Evolutionary conservation across 2,113 vertebrate genomes (phyloP).

Genomic region (Micronisus gabar): DNA sequence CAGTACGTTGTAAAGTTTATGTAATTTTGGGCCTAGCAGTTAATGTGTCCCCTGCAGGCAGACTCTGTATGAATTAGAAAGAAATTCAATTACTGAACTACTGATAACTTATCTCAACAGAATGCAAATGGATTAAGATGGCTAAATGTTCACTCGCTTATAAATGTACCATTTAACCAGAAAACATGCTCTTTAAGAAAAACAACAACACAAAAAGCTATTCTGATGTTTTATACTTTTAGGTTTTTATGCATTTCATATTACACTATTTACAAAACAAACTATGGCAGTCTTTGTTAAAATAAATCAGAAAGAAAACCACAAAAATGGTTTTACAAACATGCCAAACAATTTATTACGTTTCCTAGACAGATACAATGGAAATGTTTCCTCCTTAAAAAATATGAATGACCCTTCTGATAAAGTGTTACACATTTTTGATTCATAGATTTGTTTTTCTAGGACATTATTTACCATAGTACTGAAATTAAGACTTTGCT

Average conservation of each 20-base stretch:
- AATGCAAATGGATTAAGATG: slow-evolving; percentile 70
- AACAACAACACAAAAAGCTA: background rate
- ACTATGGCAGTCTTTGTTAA: background rate
- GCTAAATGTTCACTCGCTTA: slow-evolving; percentile 37
- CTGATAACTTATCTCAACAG: slow-evolving; percentile 71
- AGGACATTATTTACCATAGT: background rate
- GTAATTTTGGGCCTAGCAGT: slow-evolving; percentile 61
- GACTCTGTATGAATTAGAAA: slow-evolving; percentile 65
- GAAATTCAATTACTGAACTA: slow-evolving; percentile 74
- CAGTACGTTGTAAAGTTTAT: slow-evolving; percentile 53
- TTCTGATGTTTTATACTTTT: background rate
- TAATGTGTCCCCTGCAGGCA: slow-evolving; percentile 74
- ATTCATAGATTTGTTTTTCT: background rate
- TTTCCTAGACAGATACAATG: background rate
- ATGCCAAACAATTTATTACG: background rate
- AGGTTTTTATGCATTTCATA: background rate
- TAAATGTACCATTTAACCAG: slow-evolving; percentile 31
- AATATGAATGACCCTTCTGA: background rate
- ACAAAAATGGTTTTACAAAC: background rate
- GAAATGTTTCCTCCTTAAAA: background rate
- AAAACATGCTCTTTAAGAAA: background rate
- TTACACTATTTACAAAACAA: background rate
- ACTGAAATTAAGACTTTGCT: background rate
- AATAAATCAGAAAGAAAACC: background rate
- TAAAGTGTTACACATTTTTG: background rate